Conservation (phyloP, 2,113 vertebrate genomes). For the Nibea albiflora region DNA sequence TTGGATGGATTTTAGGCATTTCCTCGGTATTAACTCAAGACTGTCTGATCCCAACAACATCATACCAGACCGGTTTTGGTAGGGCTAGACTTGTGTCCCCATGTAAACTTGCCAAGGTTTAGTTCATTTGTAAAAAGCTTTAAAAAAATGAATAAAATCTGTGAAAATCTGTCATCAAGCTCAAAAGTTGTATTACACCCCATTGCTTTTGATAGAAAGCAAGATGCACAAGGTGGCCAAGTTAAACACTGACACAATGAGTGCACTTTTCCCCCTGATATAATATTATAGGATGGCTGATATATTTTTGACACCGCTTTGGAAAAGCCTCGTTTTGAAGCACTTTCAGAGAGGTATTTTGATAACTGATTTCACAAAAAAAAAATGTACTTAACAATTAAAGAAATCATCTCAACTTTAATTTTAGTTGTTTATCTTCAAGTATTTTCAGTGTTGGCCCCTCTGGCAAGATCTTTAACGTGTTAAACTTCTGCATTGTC, state of each 20-base stretch:
- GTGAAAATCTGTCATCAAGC: conserved; percentile 23
- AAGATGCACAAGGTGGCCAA: conserved; percentile 30
- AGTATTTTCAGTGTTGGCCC: conserved; percentile 5
- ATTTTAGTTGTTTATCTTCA: neutral
- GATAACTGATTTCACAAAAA: neutral
- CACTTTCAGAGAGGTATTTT: conserved; percentile 24
- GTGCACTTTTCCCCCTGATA: neutral
- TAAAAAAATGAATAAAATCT: neutral
- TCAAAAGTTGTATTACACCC: neutral
- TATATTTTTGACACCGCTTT: conserved; percentile 29
- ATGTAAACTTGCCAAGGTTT: neutral
- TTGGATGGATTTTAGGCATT: neutral
- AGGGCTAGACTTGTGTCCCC: neutral
- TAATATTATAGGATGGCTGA: conserved; percentile 25
- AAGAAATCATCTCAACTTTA: conserved; percentile 8
- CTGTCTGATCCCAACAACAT: neutral
- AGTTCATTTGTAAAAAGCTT: neutral
- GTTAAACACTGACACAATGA: conserved; percentile 34
- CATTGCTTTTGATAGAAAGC: conserved; percentile 29
- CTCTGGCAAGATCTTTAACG: neutral
- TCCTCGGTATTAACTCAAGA: neutral
- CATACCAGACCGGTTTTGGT: neutral
- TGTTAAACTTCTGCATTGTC: conserved; percentile 1
- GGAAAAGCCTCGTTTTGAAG: conserved; percentile 11
- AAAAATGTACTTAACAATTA: conserved; percentile 5